A percentile compares a stretch with the other conserved stretches of the same genome.
phyloP scores from a whole-genome alignment of 2,797 vertebrate genomes.

The Apogon hyalosoma region DNA sequence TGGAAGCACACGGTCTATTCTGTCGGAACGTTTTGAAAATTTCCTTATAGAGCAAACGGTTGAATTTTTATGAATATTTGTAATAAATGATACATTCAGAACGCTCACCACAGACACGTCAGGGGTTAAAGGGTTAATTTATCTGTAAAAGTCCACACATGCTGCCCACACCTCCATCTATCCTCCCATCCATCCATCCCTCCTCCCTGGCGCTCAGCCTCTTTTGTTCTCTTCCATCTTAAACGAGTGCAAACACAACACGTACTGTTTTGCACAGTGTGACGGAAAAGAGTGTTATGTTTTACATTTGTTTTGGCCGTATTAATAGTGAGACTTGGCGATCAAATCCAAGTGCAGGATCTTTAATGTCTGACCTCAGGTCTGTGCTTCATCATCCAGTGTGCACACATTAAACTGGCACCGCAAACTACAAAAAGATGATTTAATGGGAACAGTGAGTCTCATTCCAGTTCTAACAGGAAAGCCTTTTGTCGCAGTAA shows the following conservation, averaged over 20 bases:
- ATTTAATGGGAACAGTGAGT: conserved; percentile 19
- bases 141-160: neutral
- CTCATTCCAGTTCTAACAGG: conserved; percentile 12
- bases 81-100: too few relatives aligned
- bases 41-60: too few relatives aligned
- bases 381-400: neutral
- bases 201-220: neutral
- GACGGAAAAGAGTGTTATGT: neutral
- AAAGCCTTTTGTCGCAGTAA: too few relatives aligned
- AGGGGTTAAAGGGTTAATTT: neutral
- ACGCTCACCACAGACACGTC: too few relatives aligned
- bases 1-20: too few relatives aligned
- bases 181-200: neutral
- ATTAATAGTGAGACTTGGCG: neutral
- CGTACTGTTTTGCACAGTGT: neutral
- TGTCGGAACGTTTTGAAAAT: too few relatives aligned
- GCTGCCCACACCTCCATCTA: neutral
- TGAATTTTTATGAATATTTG: too few relatives aligned
- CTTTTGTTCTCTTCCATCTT: conserved; percentile 6
- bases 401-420: neutral
- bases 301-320: neutral
- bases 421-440: conserved; percentile 7
- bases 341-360: conserved; percentile 1
- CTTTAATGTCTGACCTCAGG: neutral
- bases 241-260: neutral